Percentiles rank a stretch among this genome's conserved stretches.
Evolutionary conservation across 2,888 invertebrate species (phyloP).

Genomic region (Drosophila emarginata): DNA sequence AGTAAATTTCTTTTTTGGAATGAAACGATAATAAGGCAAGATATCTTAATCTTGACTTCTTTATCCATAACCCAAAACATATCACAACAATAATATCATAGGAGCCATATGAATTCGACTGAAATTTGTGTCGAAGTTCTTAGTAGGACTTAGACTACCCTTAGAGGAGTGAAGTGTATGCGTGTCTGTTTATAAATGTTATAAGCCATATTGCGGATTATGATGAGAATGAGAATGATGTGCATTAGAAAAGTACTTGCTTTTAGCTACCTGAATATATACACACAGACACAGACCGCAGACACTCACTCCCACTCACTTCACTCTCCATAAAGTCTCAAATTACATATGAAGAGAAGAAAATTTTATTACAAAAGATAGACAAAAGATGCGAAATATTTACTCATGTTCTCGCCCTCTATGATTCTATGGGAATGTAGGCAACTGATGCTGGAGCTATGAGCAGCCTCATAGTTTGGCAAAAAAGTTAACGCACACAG

Average conservation of each 20-base stretch:
- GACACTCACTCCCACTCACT: not conserved
- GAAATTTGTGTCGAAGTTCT: not conserved
- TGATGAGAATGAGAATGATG: conserved; percentile 43
- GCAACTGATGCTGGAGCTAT: conserved; percentile 32
- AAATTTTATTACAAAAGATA: conserved; percentile 71
- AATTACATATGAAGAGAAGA: conserved; percentile 58
- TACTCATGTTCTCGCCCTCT: conserved; percentile 33
- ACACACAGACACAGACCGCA: conserved; percentile 18
- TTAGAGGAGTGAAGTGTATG: not conserved
- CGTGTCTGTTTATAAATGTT: conserved; percentile 34
- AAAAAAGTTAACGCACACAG: conserved; percentile 41
- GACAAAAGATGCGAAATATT: conserved; percentile 73
- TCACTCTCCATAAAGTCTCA: conserved; percentile 43
- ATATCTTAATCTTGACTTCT: not conserved
- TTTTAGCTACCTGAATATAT: conserved; percentile 54
- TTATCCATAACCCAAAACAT: not conserved
- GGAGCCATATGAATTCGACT: not conserved
- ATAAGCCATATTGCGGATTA: conserved; percentile 52
- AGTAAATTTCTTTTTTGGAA: not conserved
- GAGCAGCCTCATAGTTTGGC: conserved; percentile 45
- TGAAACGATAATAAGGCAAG: not conserved
- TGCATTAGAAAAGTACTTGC: conserved; percentile 55
- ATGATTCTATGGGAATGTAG: conserved; percentile 40
- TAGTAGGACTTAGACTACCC: not conserved
- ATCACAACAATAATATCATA: not conserved